phyloP scores from a whole-genome alignment of 2,888 invertebrate species.

The Eurytoma californica region DNA sequence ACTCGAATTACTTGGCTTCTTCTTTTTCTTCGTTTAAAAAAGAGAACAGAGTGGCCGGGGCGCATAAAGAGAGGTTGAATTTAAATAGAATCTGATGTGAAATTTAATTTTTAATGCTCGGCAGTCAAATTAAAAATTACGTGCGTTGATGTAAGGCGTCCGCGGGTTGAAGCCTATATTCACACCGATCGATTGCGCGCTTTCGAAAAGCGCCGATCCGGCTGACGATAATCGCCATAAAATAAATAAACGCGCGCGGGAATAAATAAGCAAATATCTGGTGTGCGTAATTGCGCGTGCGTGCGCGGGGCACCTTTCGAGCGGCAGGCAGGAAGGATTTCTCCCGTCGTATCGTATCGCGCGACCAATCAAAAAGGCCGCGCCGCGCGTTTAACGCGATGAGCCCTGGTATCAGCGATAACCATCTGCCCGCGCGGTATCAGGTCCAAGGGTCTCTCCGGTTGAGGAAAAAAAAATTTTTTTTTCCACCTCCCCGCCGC shows the following conservation, averaged over 20 bases:
- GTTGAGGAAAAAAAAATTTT: not conserved
- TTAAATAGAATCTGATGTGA: too few relatives aligned
- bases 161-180: not conserved
- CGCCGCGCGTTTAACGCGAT: conserved; percentile 7
- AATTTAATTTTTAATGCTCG: too few relatives aligned
- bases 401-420: conserved; percentile 17
- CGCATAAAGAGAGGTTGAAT: too few relatives aligned
- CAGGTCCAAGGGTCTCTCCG: not conserved
- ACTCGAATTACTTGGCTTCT: too few relatives aligned
- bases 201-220: conserved; percentile 32
- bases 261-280: conserved; percentile 32
- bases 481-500: not conserved
- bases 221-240: conserved; percentile 20
- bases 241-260: conserved; percentile 15
- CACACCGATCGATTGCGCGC: conserved; percentile 3
- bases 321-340: conserved; percentile 2
- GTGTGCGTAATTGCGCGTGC: too few relatives aligned
- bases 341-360: conserved; percentile 26
- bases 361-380: conserved; percentile 17
- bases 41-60: too few relatives aligned
- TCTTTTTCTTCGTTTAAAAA: too few relatives aligned
- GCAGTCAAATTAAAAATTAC: conserved; percentile 13
- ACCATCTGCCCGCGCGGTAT: conserved; percentile 18
- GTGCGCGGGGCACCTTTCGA: not conserved
- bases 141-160: conserved; percentile 10